Conservation (phyloP, 2,888 invertebrate genomes). For the Endomychus coccineus region DNA sequence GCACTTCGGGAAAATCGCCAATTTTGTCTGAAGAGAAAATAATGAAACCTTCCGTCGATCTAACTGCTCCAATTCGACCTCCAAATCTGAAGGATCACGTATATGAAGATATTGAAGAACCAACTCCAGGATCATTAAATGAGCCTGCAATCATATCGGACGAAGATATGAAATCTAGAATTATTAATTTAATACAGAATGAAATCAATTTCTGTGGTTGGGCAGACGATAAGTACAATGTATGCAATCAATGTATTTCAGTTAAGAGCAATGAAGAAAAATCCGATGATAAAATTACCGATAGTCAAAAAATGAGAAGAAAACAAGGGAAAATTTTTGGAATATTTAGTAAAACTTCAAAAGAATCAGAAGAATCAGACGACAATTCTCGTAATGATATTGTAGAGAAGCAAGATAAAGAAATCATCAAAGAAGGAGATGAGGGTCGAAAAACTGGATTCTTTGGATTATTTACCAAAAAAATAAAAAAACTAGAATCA, state of each 20-base stretch:
- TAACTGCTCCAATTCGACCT: background rate
- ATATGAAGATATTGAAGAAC: conserved; percentile 33
- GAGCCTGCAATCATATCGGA: too few relatives aligned
- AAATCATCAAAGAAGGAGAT: conserved; percentile 19
- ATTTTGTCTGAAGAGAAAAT: conserved; percentile 15
- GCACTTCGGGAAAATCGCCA: conserved; percentile 30
- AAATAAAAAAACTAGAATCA: conserved; percentile 16
- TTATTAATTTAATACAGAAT: too few relatives aligned
- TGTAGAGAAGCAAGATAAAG: conserved; percentile 38
- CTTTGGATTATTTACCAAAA: conserved; percentile 17
- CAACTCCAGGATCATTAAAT: too few relatives aligned
- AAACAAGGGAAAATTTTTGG: too few relatives aligned
- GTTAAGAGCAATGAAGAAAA: too few relatives aligned
- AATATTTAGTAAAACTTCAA: too few relatives aligned
- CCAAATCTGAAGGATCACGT: conserved; percentile 26
- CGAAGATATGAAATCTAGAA: too few relatives aligned
- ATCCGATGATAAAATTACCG: too few relatives aligned
- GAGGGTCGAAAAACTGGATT: conserved; percentile 15
- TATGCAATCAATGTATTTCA: too few relatives aligned
- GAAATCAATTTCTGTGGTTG: too few relatives aligned
- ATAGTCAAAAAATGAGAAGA: too few relatives aligned
- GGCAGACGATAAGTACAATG: too few relatives aligned
- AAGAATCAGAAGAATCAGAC: conserved; percentile 36
- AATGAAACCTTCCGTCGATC: conserved; percentile 23
- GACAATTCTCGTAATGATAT: conserved; percentile 36